Evolutionary conservation across 1,140 invertebrate species (phyloP).

Genomic region (Drosophila nasuta): DNA sequence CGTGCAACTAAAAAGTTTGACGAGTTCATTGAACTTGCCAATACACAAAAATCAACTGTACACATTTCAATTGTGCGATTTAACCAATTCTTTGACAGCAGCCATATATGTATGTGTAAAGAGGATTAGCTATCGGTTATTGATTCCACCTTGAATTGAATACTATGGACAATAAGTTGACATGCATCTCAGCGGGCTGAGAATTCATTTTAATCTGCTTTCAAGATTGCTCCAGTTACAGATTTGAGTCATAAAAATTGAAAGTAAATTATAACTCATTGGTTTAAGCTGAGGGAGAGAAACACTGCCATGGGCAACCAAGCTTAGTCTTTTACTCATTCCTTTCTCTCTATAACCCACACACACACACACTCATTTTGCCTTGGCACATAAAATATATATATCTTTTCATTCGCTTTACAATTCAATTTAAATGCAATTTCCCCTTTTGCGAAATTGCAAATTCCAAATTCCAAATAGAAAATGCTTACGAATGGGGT

Average conservation of each 20-base stretch:
- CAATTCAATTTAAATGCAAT: conserved; percentile 82
- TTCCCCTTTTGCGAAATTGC: conserved; percentile 75
- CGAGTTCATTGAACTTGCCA: conserved; percentile 22
- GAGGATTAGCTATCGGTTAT: not conserved
- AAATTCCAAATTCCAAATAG: conserved; percentile 52
- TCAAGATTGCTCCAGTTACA: not conserved
- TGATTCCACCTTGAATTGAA: not conserved
- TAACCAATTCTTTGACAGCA: not conserved
- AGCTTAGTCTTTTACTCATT: not conserved
- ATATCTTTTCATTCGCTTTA: conserved; percentile 54
- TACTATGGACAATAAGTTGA: not conserved
- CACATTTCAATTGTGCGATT: not conserved
- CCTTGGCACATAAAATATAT: conserved; percentile 35
- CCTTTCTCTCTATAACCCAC: conserved; percentile 17
- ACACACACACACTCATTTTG: conserved; percentile 3
- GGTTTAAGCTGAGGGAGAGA: not conserved
- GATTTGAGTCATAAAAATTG: not conserved
- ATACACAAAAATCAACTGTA: not conserved
- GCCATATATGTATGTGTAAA: not conserved
- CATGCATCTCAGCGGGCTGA: not conserved
- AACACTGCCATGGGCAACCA: not conserved
- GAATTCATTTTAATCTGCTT: not conserved
- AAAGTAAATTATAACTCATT: conserved; percentile 1
- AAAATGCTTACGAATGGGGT: not conserved
- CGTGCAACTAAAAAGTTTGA: conserved; percentile 19